Percentiles rank a stretch among this genome's conserved stretches.
phyloP scores from a whole-genome alignment of 2,888 invertebrate genomes.

The Dysmachus trigonus region DNA sequence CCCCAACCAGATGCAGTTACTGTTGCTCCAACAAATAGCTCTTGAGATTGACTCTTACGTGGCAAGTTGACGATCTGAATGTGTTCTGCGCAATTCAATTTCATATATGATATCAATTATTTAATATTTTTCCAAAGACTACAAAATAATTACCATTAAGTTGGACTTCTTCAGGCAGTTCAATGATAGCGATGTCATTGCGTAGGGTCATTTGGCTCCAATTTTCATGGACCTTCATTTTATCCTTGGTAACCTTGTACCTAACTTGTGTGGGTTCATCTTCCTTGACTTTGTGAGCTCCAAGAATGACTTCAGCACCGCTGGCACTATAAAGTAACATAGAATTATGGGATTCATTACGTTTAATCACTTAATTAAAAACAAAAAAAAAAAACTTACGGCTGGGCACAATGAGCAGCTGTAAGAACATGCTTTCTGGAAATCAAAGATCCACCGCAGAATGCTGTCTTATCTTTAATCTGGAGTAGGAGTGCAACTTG shows the following conservation, averaged over 20 bases:
- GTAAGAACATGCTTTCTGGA: slow-evolving; percentile 20
- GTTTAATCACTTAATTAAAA: not conserved
- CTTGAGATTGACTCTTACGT: slow-evolving; percentile 46
- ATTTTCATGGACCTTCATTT: slow-evolving; percentile 60
- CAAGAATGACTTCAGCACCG: slow-evolving; percentile 35
- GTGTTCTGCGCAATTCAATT: slow-evolving; percentile 47
- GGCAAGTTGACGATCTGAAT: slow-evolving; percentile 57
- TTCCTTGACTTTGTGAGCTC: slow-evolving; percentile 43
- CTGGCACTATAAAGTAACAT: slow-evolving; percentile 34
- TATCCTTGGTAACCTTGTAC: slow-evolving; percentile 51
- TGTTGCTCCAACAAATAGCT: slow-evolving; percentile 52
- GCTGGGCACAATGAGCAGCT: slow-evolving; percentile 48
- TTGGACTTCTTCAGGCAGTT: slow-evolving; percentile 59
- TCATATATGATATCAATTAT: not conserved
- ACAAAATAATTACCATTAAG: slow-evolving; percentile 58
- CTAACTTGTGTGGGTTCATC: slow-evolving; percentile 49
- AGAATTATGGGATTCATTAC: not conserved
- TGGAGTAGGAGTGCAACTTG: slow-evolving; percentile 12
- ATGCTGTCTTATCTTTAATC: not conserved
- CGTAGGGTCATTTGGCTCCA: slow-evolving; percentile 57
- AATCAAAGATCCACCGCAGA: slow-evolving; percentile 38
- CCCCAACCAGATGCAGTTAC: slow-evolving; percentile 59
- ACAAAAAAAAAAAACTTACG: slow-evolving; percentile 34
- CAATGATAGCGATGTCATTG: slow-evolving; percentile 66
- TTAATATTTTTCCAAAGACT: not conserved